A percentile compares a stretch with the other conserved stretches of the same genome.
phyloP scores from a whole-genome alignment of 1,140 invertebrate species.

The Apis laboriosa region DNA sequence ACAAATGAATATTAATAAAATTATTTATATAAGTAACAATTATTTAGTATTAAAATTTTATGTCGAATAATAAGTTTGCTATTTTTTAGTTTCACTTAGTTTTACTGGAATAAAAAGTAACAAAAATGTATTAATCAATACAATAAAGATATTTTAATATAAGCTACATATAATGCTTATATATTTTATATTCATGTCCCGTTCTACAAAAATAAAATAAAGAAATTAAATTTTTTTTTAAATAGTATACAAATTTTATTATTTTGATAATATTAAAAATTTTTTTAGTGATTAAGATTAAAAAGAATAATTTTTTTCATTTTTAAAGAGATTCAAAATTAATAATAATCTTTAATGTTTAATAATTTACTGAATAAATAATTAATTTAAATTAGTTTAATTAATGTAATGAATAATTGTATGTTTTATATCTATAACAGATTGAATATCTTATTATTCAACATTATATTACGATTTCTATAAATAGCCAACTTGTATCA shows the following conservation, averaged over 20 bases:
- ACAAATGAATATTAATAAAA: neutral
- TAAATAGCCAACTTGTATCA: constrained; percentile 58
- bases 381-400: constrained; percentile 32
- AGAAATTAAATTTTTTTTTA: constrained; percentile 14
- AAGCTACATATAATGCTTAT: constrained; percentile 11
- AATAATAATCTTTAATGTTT: neutral
- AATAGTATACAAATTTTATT: constrained; percentile 23
- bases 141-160: constrained; percentile 27
- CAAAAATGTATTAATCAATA: constrained; percentile 9
- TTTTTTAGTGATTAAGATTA: neutral
- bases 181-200: constrained; percentile 9
- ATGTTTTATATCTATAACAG: constrained; percentile 45
- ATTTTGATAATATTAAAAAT: constrained; percentile 32
- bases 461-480: constrained; percentile 53
- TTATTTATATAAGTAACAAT: neutral
- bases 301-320: constrained; percentile 27
- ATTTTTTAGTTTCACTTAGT: neutral
- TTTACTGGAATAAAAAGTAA: constrained; percentile 5
- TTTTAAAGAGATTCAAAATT: constrained; percentile 38
- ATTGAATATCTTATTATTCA: constrained; percentile 43
- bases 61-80: neutral
- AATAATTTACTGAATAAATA: constrained; percentile 36
- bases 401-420: constrained; percentile 40
- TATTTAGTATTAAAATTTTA: neutral
- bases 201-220: constrained; percentile 10